Base-by-base conservation (phyloP, 2,888 invertebrate species). In the Agriotes lineatus region DNA sequence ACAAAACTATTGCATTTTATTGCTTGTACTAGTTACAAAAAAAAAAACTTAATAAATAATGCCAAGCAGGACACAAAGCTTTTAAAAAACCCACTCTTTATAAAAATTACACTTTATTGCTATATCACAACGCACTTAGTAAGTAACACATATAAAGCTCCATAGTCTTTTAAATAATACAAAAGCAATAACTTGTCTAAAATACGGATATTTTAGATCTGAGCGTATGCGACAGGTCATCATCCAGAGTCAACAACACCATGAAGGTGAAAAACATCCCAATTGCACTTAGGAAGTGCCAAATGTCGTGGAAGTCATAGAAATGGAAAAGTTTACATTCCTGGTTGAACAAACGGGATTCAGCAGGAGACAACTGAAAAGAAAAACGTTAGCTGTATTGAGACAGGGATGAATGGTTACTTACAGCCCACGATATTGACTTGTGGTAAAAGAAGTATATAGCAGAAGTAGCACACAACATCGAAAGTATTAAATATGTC, bases 251-350 rank as follows among this genome's bases (percentile, higher is more conserved):
- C 7, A 95, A 85, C 64, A 96, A 83, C 65, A 92, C 90, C 89
- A 94, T 91, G 81, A 95, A 94, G n/a, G 92, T 92, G 74, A 94
- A 90, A 81, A 93, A 95, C 88, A 95, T 88, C 45, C 92, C 92
- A 37, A 90, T 87, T 0, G 94, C 92, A 6, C 94, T 94, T 37
- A 94, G 83, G 74, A 91, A 89, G 83, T 95, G 94, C 96, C 96
- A 96, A 52, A 93, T 87, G 81, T 96, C 96, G 83, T 96, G 96
- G 30, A 86, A 87, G 82, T 96, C 96, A 81, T 92, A 94, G 81
- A 95, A 92, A 50, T 89, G 85, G 16, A 94, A 84, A 5, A 93
- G 79, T 0, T 89, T 81, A 79, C 95, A 96, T 16, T 87, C 88
- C 62, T 87, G 87, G 85, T 96, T 96, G 80, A 88, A 90, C 0